Evolutionary conservation across 1,140 invertebrate genomes (phyloP).

Genomic region (Neomicropteryx cornuta): DNA sequence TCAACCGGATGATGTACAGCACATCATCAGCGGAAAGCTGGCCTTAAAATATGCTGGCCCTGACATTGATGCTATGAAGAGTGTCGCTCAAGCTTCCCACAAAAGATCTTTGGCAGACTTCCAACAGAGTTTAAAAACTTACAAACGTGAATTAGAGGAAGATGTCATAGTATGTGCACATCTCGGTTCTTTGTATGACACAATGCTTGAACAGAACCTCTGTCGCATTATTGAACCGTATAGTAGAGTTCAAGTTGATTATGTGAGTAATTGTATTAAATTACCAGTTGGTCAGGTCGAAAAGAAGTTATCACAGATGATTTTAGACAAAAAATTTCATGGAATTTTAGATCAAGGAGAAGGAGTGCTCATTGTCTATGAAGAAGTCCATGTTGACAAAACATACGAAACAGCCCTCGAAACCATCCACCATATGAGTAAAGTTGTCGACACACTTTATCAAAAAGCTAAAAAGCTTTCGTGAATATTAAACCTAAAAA

Average conservation of each 20-base stretch:
- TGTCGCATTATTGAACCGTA: constrained; percentile 98
- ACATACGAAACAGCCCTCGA: constrained; percentile 95
- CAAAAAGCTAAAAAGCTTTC: constrained; percentile 97
- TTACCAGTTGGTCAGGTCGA: constrained; percentile 86
- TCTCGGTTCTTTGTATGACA: constrained; percentile 93
- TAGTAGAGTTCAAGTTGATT: constrained; percentile 83
- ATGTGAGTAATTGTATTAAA: constrained; percentile 57
- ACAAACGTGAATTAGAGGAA: constrained; percentile 83
- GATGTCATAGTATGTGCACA: constrained; percentile 96
- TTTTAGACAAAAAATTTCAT: constrained; percentile 94
- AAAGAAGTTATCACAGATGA: constrained; percentile 99
- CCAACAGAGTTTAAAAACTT: constrained; percentile 75
- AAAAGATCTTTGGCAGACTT: constrained; percentile 95
- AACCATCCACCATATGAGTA: constrained; percentile 97
- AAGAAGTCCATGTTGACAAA: constrained; percentile 88
- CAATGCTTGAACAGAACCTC: constrained; percentile 98
- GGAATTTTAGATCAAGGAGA: constrained; percentile 97
- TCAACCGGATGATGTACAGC: constrained; percentile 89
- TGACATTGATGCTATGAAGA: constrained; percentile 96
- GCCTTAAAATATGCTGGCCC: constrained; percentile 92
- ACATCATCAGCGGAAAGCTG: constrained; percentile 92
- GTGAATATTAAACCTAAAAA: constrained; percentile 41
- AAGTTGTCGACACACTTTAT: constrained; percentile 96
- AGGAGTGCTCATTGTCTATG: constrained; percentile 94
- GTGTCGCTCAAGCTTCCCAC: constrained; percentile 91